phyloP scores from a whole-genome alignment of 2,888 invertebrate species.

The Nebria brevicollis region DNA sequence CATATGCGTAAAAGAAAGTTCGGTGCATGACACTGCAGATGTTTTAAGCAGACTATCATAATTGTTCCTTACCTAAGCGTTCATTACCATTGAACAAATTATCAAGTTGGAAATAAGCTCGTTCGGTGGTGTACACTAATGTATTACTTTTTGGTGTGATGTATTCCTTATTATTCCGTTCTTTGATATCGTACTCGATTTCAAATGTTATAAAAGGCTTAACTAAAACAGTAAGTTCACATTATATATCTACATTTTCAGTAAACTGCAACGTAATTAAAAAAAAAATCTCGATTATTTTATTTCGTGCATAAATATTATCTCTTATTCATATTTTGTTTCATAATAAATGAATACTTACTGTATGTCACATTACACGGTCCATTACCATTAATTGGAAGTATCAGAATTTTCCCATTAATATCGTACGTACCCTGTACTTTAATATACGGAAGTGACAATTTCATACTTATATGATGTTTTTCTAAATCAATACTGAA shows the following conservation, averaged over 20 bases:
- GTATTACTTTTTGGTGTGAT: conserved; percentile 19
- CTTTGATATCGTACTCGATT: conserved; percentile 19
- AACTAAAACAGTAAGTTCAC: conserved; percentile 27
- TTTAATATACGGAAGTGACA: background rate
- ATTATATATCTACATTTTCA: background rate
- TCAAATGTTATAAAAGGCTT: background rate
- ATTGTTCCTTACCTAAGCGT: conserved; percentile 49
- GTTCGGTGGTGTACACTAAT: conserved; percentile 48
- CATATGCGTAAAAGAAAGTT: too few species aligned
- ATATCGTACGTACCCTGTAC: conserved; percentile 49
- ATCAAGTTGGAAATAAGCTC: conserved; percentile 52
- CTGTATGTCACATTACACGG: conserved; percentile 55
- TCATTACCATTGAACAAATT: conserved; percentile 52
- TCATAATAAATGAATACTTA: conserved; percentile 48
- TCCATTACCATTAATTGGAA: conserved; percentile 57
- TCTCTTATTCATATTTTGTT: too few species aligned
- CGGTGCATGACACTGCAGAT: too few species aligned
- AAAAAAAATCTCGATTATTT: too few species aligned
- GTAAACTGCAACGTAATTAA: background rate
- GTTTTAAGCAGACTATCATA: too few species aligned
- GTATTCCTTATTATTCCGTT: conserved; percentile 22
- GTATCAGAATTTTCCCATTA: conserved; percentile 55
- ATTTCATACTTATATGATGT: background rate
- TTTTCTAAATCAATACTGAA: conserved; percentile 32
- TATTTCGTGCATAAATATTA: too few species aligned